Conservation (phyloP, 2,888 invertebrate genomes). For the Microchrysa polita region DNA sequence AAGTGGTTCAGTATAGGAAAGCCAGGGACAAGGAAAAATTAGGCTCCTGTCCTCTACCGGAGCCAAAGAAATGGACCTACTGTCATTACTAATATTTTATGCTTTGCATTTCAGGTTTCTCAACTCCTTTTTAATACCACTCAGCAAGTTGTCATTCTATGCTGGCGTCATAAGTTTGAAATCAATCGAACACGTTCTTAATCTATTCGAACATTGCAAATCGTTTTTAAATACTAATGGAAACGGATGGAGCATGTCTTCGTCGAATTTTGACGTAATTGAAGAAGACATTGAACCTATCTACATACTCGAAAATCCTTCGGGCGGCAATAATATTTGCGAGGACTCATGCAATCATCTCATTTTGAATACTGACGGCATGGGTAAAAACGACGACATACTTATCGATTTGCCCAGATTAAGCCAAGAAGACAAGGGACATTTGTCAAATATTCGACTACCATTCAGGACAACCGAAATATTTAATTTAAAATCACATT, state of each 20-base stretch:
- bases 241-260: slow-evolving; percentile 59
- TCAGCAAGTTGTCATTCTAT: slow-evolving; percentile 61
- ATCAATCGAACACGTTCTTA: slow-evolving; percentile 55
- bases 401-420: slow-evolving; percentile 60
- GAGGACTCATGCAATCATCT: slow-evolving; percentile 57
- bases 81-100: too few species aligned
- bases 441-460: slow-evolving; percentile 59
- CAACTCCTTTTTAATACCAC: slow-evolving; percentile 58
- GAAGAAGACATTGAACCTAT: slow-evolving; percentile 55
- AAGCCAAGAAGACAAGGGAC: slow-evolving; percentile 53
- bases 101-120: slow-evolving; percentile 57
- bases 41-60: too few species aligned
- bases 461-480: slow-evolving; percentile 59
- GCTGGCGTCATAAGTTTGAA: slow-evolving; percentile 57
- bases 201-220: slow-evolving; percentile 57
- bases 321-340: slow-evolving; percentile 23
- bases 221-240: slow-evolving; percentile 61
- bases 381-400: slow-evolving; percentile 56
- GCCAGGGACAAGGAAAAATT: too few species aligned
- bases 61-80: too few species aligned
- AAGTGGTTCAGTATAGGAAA: too few species aligned
- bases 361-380: slow-evolving; percentile 53
- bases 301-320: slow-evolving; percentile 45
- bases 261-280: slow-evolving; percentile 54
- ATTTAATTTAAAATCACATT: slow-evolving; percentile 58